These are phyloP conservation scores for Ditylenchus weischeri DNA, from an alignment of 2,888 invertebrate species.

Conservation along the genomic window DNA sequence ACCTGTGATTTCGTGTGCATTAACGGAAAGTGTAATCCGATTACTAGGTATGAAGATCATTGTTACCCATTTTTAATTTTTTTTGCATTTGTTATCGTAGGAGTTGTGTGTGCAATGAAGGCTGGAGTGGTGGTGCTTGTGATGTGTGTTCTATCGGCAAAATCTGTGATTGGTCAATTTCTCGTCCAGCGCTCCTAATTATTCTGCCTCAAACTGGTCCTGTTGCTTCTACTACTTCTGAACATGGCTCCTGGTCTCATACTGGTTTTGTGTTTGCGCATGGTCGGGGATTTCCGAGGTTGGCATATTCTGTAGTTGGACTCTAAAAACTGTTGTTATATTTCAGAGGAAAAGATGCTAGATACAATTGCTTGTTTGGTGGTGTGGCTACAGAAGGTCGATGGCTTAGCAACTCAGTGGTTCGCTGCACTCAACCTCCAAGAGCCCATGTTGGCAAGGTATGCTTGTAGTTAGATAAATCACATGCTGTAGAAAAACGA, in stretches of 20 bases:
- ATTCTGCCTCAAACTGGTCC: conserved; percentile 27
- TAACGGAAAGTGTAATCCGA: conserved; percentile 42
- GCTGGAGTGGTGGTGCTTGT: conserved; percentile 49
- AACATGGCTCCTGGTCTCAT: neutral
- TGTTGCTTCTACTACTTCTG: conserved; percentile 5
- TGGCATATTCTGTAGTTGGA: neutral
- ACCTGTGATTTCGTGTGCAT: conserved; percentile 47
- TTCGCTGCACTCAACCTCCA: conserved; percentile 26
- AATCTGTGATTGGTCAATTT: conserved; percentile 18
- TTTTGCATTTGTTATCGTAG: conserved; percentile 16
- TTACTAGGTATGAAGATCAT: conserved; percentile 37
- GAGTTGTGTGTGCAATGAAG: conserved; percentile 40
- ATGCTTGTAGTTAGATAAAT: no score
- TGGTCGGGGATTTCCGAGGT: conserved; percentile 29
- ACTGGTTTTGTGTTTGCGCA: conserved; percentile 25
- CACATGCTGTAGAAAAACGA: conserved; percentile 5
- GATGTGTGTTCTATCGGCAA: conserved; percentile 41
- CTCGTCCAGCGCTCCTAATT: conserved; percentile 24
- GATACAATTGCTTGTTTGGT: conserved; percentile 29
- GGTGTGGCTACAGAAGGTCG: conserved; percentile 27
- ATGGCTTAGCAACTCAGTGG: conserved; percentile 26
- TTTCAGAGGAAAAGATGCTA: conserved; percentile 4
- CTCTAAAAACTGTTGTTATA: neutral
- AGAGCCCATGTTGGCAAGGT: conserved; percentile 19
- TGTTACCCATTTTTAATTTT: no score